Evolutionary conservation across 2,113 vertebrate genomes (phyloP), one percentile per base, ranked within the genome.

Genomic region (Thamnaconus septentrionalis): DNA sequence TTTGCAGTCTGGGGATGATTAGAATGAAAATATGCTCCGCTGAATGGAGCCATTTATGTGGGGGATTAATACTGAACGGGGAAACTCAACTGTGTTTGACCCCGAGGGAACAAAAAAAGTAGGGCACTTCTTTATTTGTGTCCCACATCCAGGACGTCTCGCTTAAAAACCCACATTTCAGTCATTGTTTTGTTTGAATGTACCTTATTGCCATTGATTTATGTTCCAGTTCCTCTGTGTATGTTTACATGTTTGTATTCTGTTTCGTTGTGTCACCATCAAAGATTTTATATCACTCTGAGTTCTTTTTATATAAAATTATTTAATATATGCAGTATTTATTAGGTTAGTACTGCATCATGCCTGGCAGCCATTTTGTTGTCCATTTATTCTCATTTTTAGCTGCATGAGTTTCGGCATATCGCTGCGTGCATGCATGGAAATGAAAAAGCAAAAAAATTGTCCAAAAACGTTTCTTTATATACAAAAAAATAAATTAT

Each of bases 401-500:
- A 79, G 78, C 79, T 80, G 80, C 67, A 80, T 61, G 75, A 66
- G 57, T 84, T 73, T 81, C 59, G 68, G 67, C 68, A 11, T 70
- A 71, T 40, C 61, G 79, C 81, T 68, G 59, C 79, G 66, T 83
- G 70, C 74, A 76, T 41, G 8, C 58, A 83, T 69, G 69, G 63
- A 72, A 72, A 80, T 55, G 75, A 74, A 78, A 64, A 72, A 71
- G 69, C 64, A 72, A 72, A 80, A 74, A 78, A 64, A 72, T 82
- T 87, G 85, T 86, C 69, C 75, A 7, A 6, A 31, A 31, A 67
- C 4, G 56, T 68, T 77, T 81, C 75, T 79, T 62, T 84, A 76
- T 75, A 76, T 76, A 83, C 76, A 80, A 79, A 86, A 31, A 91
- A 91, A 92, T 91, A 92, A 91, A 92, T 90, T 72, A 12, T 82